These are phyloP conservation scores for Triplophysa dalaica DNA, from an alignment of 2,113 vertebrate species.

Conservation along the genomic window DNA sequence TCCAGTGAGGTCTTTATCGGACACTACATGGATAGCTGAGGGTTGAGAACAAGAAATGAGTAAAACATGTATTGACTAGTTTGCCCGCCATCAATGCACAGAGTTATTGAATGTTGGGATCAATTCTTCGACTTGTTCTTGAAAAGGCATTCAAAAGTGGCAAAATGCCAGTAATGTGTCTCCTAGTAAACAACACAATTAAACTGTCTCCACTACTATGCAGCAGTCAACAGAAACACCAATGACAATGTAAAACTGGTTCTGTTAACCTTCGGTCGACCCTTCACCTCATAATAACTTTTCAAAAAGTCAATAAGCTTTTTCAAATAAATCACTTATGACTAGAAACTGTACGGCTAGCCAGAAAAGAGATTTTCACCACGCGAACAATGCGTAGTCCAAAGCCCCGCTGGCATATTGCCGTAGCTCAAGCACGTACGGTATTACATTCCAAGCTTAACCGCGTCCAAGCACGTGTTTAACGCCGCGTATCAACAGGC, in stretches of 20 bases:
- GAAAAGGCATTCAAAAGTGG: background rate
- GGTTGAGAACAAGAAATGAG: background rate
- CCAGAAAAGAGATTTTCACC: slow-evolving; percentile 4
- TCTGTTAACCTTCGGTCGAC: too few species aligned
- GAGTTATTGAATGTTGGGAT: background rate
- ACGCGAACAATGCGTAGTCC: background rate
- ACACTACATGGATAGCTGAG: background rate
- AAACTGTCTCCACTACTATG: background rate
- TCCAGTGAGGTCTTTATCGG: background rate
- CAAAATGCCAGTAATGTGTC: background rate
- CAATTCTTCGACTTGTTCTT: slow-evolving; percentile 4
- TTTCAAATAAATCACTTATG: background rate
- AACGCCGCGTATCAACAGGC: slow-evolving; percentile 15
- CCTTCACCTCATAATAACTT: background rate
- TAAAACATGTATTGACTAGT: background rate
- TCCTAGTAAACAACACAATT: background rate
- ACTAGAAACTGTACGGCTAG: background rate
- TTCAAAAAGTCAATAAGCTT: background rate
- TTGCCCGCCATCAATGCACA: background rate
- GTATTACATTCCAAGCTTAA: slow-evolving; percentile 1
- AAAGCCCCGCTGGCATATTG: slow-evolving; percentile 1
- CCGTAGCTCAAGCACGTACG: background rate
- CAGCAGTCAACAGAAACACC: background rate
- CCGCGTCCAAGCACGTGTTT: background rate
- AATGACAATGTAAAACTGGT: background rate